Evolutionary conservation across 2,797 vertebrate species (phyloP), one percentile per base, ranked within the genome.

Genomic region (Gallirallus australis): DNA sequence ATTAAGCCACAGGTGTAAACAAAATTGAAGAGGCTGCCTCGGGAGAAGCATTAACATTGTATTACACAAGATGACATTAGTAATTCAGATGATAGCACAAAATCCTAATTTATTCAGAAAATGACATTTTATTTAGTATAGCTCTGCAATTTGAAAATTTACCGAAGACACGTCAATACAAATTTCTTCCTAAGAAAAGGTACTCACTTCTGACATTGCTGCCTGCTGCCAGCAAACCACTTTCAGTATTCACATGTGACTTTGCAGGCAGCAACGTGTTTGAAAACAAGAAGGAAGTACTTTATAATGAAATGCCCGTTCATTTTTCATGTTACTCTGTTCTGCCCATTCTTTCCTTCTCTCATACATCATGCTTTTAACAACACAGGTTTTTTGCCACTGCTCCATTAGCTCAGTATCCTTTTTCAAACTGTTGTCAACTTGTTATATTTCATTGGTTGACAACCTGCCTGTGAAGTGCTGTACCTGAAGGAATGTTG

Each of bases 41-140:
- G 69, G 73, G 93, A 97, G 97, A 93, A 64, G 54, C 82, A 85
- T 85, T 90, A 93, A 87, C 64, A 70, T 91, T 95, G 30, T 76
- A 93, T 97, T 93, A 94, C 92, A 96, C 76, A 69, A 70, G 88
- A 96, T 96, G 86, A 61, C 95, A 96, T 97, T 93, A 96, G 93
- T 93, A 83, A 64, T 97, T 96, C 97, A 96, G 94, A 96, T 75
- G 91, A 94, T 50, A 95, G 94, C 89, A 93, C 89, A 93, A 96
- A 98, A 94, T 91, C 81, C 87, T 97, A 96, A 98, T 98, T 98
- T 98, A 98, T 98, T 97, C 96, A 97, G 96, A 97, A 97, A 97
- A 92, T 97, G 97, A 96, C 97, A 98, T 98, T 98, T 98, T 97
- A 97, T 97, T 98, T 97, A 97, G 91, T 6, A 11, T 79, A 97